Base-by-base conservation (phyloP, 1,140 invertebrate genomes). In the Uloborus diversus region DNA sequence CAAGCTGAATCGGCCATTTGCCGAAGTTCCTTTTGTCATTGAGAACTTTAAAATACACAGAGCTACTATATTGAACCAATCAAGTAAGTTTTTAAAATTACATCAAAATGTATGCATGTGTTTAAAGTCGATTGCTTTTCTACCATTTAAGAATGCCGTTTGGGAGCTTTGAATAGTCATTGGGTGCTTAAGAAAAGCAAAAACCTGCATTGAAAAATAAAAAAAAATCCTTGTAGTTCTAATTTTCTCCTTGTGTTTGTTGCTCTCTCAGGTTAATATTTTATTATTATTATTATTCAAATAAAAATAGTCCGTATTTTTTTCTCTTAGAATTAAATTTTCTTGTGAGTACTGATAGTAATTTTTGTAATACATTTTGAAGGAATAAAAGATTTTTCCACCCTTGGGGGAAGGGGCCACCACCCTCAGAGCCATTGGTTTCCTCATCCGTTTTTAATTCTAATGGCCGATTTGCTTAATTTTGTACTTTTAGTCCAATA, bases 1-100 rank as follows among this genome's bases (percentile, higher is more conserved):
- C 1, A 71, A 57, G 20, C 14, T 61, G 0, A 13, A 49, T 3
- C 59, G 20, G 20, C 25, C 42, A 20, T 5, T 27, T 78, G 91
- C 95, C 83, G 92, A 95, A 82, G 89, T 73, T 13, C 70, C 81
- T 4, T 91, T 99, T 0, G 87, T 94, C 4, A 30, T 78, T 13
- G 62, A 66, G 13, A 56, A 78, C 14, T 57, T 78, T 30, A 66
- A 42, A 11, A 78, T 78, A 1, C 47, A 66, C 9, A 64, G 49
- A 20, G 61, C 73, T 3, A 59, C 69, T 7, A 25, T 70, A 11
- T 14, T 70, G n/a, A 57, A 13, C 35, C 49, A 14, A 17, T n/a
- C 20, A 25, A 17, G 64, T 66, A 30, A 66, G 64, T 49, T 13
- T 35, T 3, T 30, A 11, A 7, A 61, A 61, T 28, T 9, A 23